Percentiles rank a stretch among this genome's conserved stretches.
phyloP scores from a whole-genome alignment of 2,113 vertebrate genomes.

The Vimba vimba region DNA sequence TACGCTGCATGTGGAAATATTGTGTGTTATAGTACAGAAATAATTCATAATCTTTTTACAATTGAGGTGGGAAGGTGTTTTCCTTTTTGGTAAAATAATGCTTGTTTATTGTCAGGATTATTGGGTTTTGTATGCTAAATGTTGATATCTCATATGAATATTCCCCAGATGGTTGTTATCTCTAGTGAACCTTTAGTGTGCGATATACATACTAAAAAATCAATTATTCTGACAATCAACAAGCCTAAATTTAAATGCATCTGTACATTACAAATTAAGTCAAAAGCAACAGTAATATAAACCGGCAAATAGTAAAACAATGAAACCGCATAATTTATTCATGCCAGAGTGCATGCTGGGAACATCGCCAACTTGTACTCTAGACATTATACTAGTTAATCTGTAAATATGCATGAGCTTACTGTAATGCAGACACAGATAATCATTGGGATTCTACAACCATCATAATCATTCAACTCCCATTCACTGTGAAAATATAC shows the following conservation, averaged over 20 bases:
- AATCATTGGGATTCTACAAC: conserved; percentile 5
- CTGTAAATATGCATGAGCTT: neutral
- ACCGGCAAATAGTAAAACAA: neutral
- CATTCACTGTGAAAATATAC: neutral
- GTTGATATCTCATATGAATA: neutral
- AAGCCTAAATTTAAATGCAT: neutral
- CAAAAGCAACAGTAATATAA: neutral
- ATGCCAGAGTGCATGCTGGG: conserved; percentile 27
- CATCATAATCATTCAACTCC: neutral
- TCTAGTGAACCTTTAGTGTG: neutral
- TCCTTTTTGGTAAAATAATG: neutral
- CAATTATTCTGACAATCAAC: neutral
- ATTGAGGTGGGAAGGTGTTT: neutral
- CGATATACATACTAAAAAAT: neutral
- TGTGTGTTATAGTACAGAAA: neutral
- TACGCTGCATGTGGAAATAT: neutral
- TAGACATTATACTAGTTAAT: neutral
- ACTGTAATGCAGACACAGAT: neutral
- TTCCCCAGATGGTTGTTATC: neutral
- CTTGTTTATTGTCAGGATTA: neutral
- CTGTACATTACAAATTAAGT: neutral
- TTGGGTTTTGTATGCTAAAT: neutral
- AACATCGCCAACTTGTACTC: neutral
- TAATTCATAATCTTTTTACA: neutral
- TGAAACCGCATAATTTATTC: neutral